Evolutionary conservation across 2,113 vertebrate species (phyloP).

Genomic region (Vireo altiloquus): DNA sequence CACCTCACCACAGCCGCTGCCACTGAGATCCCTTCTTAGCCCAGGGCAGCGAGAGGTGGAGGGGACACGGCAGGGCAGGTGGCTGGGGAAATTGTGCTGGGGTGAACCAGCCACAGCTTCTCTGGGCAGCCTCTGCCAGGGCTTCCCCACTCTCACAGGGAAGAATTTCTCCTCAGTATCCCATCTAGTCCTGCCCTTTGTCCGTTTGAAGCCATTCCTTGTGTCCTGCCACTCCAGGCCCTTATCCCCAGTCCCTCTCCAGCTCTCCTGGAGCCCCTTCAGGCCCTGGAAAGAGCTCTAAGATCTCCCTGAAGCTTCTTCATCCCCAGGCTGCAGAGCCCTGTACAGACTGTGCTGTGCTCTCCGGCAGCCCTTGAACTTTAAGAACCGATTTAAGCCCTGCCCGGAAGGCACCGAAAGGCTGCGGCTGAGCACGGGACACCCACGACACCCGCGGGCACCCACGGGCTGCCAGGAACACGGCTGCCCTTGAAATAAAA

Average conservation of each 20-base stretch:
- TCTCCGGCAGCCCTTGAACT: neutral
- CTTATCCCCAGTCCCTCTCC: fast-evolving
- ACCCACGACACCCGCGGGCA: neutral
- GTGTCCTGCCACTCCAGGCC: neutral
- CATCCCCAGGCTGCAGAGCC: neutral
- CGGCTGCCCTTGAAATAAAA: neutral
- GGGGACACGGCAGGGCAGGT: neutral
- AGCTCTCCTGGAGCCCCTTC: neutral
- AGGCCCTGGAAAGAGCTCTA: neutral
- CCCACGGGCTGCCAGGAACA: fast-evolving
- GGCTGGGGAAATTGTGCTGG: fast-evolving
- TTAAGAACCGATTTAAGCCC: neutral
- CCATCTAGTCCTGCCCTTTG: neutral
- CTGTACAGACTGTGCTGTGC: fast-evolving
- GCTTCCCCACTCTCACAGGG: neutral
- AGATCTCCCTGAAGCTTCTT: neutral
- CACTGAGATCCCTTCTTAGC: neutral
- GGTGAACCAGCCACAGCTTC: neutral
- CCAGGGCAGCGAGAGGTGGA: neutral
- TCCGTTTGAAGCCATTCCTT: neutral
- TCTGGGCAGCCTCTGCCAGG: neutral
- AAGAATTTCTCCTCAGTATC: fast-evolving
- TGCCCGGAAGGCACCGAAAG: fast-evolving
- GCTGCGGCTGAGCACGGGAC: neutral
- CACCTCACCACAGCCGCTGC: neutral